Evolutionary conservation across 1,140 invertebrate genomes (phyloP), one percentile per base, ranked within the genome.

Genomic region (Matsumurasca onukii): DNA sequence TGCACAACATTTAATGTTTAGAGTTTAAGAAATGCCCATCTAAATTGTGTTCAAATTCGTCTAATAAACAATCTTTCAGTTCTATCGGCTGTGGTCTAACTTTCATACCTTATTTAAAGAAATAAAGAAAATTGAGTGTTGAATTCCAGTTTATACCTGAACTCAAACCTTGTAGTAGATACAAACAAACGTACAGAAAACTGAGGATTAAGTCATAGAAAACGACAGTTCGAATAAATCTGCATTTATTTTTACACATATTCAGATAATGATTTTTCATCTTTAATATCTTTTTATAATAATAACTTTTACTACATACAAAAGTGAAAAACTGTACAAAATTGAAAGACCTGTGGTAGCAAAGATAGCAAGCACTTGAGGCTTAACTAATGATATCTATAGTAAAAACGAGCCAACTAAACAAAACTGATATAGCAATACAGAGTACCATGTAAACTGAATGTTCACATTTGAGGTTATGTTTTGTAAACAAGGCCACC

Each of bases 281-380:
- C 27, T 48, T 45, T 61, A 17, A 68, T 68, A 68, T 61, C 34
- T 27, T 68, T 27, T 63, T 49, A 68, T 68, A 62, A 68, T 62
- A 57, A 68, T 63, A 63, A 63, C 34, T 49, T 68, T 59, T 68
- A 68, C 67, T 68, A 68, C 67, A 39, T 68, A 68, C 67, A 68
- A 68, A 68, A 68, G 67, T 68, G 67, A 68, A 68, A 68, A 68
- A 68, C 57, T 61, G 31, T 62, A 61, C 55, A 68, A 30, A 49
- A 48, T 63, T 61, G 55, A 68, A 68, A 61, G 55, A 61, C 67
- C 27, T 31, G 34, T 34, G 66, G 52, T 62, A 68, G 57, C 39
- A 68, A 30, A 68, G 52, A 66, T 29, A 52, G 49, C 45, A 66
- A 66, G 45, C 49, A 51, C 45, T 52, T 48, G 24, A 1, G 49